Evolutionary conservation across 1,140 invertebrate species (phyloP), one percentile per base, ranked within the genome.

Genomic region (Dolichoris vasculosae): DNA sequence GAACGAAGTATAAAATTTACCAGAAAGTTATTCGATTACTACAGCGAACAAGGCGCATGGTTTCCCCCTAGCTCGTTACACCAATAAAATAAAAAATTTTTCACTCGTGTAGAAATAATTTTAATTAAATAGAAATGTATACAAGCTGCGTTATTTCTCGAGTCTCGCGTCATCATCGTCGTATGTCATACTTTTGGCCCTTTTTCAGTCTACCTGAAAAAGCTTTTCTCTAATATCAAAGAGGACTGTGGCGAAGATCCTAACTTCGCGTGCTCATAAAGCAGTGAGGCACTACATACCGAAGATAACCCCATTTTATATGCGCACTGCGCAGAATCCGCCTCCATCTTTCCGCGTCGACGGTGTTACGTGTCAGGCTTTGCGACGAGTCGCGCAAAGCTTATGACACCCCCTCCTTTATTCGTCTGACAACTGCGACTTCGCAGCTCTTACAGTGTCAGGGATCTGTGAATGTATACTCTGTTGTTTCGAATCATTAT

Each of bases 271-370:
- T 40, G 51, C 43, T 76, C 69, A 71, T 81, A 76, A 63, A 81
- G 78, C 76, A 76, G 77, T 32, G 48, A 84, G 48, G 78, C 76
- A 76, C 67, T 51, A 59, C 38, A 69, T 78, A 51, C 77, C 17
- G 23, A 55, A 85, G 69, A 85, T 85, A 85, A 85, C 48, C 78
- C 78, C 69, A 81, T 78, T 85, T 85, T 85, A 85, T 85, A 85
- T 81, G 77, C 84, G 73, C 69, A 30, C 69, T 38, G 78, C 84
- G 78, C 78, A 40, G 78, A 81, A 85, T 85, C 78, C 51, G 63
- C 84, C 55, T 81, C 69, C 84, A 85, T 85, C 78, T 81, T 85
- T 80, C 83, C 77, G 75, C 64, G 67, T 59, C 78, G 67, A 17
- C 78, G 76, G 55, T 85, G 81, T 75, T 85, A 85, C 84, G 84